A percentile compares a stretch with the other conserved stretches of the same genome.
These are phyloP conservation scores for Dolomedes plantarius DNA, from an alignment of 2,888 invertebrate genomes.

Conservation along the genomic window DNA sequence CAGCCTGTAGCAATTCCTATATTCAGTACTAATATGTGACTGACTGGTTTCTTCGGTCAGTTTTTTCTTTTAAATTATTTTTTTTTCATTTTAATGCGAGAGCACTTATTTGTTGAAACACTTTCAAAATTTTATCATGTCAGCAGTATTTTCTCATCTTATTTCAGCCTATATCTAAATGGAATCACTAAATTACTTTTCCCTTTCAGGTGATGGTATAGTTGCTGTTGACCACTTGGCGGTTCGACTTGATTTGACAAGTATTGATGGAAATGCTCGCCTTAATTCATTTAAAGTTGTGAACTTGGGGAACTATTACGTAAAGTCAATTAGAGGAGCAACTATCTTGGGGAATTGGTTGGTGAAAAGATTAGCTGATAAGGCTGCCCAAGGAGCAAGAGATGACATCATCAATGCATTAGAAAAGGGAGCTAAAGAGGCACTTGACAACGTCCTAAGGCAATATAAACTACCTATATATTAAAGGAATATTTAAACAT, in stretches of 20 bases:
- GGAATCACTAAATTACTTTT: too few relatives aligned
- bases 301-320: neutral
- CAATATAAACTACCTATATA: conserved; percentile 2
- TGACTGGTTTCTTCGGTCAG: too few relatives aligned
- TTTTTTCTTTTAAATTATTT: too few relatives aligned
- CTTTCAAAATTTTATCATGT: too few relatives aligned
- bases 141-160: too few relatives aligned
- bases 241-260: conserved; percentile 1
- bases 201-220: neutral
- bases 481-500: too few relatives aligned
- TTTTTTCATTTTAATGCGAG: too few relatives aligned
- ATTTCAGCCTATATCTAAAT: too few relatives aligned
- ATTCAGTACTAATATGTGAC: too few relatives aligned
- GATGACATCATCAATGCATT: neutral
- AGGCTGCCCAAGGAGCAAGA: neutral
- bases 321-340: neutral
- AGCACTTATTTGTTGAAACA: too few relatives aligned
- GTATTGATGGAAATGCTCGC: neutral
- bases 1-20: too few relatives aligned
- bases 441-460: neutral
- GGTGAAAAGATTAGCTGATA: conserved; percentile 20
- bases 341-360: conserved; percentile 12
- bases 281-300: conserved; percentile 7
- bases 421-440: neutral
- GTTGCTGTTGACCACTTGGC: neutral